Percentiles rank a stretch among this genome's conserved stretches.
These are phyloP conservation scores for Pithys albifrons DNA, from an alignment of 2,113 vertebrate species.

Conservation along the genomic window DNA sequence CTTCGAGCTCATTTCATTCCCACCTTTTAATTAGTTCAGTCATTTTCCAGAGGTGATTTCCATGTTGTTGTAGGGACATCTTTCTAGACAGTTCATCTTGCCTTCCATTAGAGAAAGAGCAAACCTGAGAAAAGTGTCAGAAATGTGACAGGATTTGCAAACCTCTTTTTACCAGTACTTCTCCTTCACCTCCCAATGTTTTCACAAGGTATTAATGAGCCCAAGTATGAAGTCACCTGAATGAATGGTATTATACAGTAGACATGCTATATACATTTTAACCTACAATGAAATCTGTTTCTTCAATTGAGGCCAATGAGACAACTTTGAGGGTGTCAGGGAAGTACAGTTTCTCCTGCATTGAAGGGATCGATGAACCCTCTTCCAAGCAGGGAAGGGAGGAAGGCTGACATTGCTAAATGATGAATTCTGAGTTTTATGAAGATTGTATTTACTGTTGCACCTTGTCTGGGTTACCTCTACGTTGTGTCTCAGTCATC, in stretches of 20 bases:
- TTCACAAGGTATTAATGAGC: background rate
- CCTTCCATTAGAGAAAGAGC: background rate
- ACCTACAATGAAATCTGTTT: background rate
- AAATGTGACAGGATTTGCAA: conserved; percentile 12
- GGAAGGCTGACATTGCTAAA: background rate
- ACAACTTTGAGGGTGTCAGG: background rate
- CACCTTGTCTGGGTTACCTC: background rate
- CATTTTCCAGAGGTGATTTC: background rate
- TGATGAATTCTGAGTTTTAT: background rate
- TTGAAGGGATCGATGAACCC: background rate
- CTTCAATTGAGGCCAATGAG: background rate
- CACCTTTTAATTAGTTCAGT: conserved; percentile 9
- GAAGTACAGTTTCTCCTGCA: background rate
- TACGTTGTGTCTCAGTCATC: background rate
- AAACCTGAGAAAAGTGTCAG: background rate
- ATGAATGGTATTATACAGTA: background rate
- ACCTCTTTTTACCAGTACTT: background rate
- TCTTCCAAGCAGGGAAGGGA: background rate
- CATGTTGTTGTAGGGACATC: background rate
- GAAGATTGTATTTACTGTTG: background rate
- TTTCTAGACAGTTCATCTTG: background rate
- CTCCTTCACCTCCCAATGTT: background rate
- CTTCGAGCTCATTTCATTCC: background rate
- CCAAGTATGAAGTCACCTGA: background rate
- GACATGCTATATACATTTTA: background rate